Base-by-base conservation (phyloP, 2,797 vertebrate genomes). In the Leuciscus waleckii region DNA sequence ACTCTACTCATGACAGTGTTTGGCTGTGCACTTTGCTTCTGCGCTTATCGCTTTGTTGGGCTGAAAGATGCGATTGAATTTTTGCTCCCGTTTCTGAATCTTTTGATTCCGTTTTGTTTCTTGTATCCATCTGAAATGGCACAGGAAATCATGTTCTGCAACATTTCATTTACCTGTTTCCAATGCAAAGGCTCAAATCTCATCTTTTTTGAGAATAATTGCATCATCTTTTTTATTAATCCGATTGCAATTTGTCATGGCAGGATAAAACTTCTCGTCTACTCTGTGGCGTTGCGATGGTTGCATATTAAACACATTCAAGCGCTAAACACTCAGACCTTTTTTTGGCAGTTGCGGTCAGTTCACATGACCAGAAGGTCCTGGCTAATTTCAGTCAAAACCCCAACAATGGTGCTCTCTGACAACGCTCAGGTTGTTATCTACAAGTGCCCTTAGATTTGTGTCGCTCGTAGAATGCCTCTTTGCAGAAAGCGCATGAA, bases 401-500 rank as follows among this genome's bases (percentile, higher is more conserved):
- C 41, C 61, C 54, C 81, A 82, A 90, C 89, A 87, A 90, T 77
- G 84, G 81, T 23, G 41, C 69, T 78, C 85, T 87, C 84, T 86
- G 84, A 88, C 74, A 61, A 76, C 49, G n/a, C 37, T 90, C 89
- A 87, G 89, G 89, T 90, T 88, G 89, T 90, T 90, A 90, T 90
- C 87, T 81, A 85, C 70, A 85, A 90, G 85, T 87, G 89, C 89
- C 85, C 82, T 87, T 88, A 79, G 83, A 87, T 69, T 90, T 81
- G 85, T 87, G 84, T 82, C 13, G 11, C 46, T 83, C 74, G 39
- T 49, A 87, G 86, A 90, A 90, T 84, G 77, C 70, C 29, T 73
- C 82, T 84, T 85, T 82, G 87, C 82, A 87, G 77, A 86, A 83
- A 46, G 29, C 63, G 32, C 26, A 87, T 90, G 89, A 90, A 90